Evolutionary conservation across 2,888 invertebrate species (phyloP).

Genomic region (Griposia aprilina): DNA sequence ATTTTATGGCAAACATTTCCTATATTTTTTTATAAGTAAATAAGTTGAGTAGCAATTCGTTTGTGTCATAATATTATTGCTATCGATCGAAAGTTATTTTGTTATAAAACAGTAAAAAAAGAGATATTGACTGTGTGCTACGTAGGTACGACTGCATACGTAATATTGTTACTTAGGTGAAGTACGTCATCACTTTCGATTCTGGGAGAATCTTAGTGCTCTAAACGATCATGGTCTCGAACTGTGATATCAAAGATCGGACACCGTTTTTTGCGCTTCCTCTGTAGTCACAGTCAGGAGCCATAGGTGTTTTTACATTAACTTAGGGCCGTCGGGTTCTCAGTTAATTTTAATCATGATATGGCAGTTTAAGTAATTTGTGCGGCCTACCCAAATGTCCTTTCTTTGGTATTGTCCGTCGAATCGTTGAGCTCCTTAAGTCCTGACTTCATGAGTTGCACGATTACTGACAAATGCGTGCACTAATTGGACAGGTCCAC

Average conservation of each 20-base stretch:
- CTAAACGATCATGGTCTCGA: neutral
- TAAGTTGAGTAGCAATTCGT: neutral
- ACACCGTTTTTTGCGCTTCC: neutral
- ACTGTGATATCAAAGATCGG: neutral
- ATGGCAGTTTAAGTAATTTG: no score
- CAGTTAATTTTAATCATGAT: no score
- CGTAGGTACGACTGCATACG: no score
- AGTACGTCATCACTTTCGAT: neutral
- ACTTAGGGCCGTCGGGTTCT: no score
- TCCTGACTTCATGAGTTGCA: no score
- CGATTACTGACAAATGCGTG: no score
- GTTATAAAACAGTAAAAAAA: neutral
- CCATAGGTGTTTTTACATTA: no score
- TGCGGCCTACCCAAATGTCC: no score
- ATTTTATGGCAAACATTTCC: conserved; percentile 3
- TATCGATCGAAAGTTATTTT: neutral
- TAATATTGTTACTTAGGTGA: neutral
- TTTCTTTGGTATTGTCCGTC: no score
- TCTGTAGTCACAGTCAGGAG: neutral
- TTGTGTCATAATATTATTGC: conserved; percentile 2
- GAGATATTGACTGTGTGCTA: neutral
- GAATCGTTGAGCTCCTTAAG: no score
- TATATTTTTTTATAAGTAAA: conserved; percentile 3
- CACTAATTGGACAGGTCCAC: no score
- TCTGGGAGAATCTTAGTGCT: neutral